Percentiles rank a stretch among this genome's conserved stretches.
These are phyloP conservation scores for Amphipoea lucens DNA, from an alignment of 2,888 invertebrate genomes.

Conservation along the genomic window DNA sequence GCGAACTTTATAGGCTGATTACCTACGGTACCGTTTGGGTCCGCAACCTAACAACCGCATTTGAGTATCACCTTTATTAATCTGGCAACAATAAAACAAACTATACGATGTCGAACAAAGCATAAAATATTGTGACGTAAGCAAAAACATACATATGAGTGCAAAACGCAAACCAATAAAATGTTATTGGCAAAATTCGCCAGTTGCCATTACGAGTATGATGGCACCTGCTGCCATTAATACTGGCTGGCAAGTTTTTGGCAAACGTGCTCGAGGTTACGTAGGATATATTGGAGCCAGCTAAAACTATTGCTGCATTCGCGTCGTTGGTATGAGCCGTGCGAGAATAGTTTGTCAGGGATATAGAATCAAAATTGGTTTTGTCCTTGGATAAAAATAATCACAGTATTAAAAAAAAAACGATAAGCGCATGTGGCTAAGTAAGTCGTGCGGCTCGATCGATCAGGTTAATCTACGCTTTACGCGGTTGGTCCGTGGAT, in stretches of 20 bases:
- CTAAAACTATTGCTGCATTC: not conserved
- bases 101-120: constrained; percentile 14
- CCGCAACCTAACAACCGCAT: not conserved
- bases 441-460: no score
- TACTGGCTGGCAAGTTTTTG: constrained; percentile 34
- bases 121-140: constrained; percentile 32
- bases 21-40: no score
- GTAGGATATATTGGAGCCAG: not conserved
- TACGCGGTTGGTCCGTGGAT: no score
- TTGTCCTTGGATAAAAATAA: no score
- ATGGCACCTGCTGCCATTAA: constrained; percentile 49
- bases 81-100: constrained; percentile 44
- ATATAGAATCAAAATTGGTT: no score
- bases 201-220: constrained; percentile 28
- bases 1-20: no score
- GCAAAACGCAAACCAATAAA: constrained; percentile 49
- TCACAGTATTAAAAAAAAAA: no score
- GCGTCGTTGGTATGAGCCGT: not conserved
- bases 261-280: constrained; percentile 14
- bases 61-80: constrained; percentile 8
- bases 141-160: constrained; percentile 34
- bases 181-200: constrained; percentile 57
- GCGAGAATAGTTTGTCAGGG: not conserved
- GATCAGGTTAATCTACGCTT: no score
- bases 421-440: no score